A percentile compares a stretch with the other conserved stretches of the same genome.
These are phyloP conservation scores for Hybos culiciformis DNA, from an alignment of 2,888 invertebrate genomes.

Conservation along the genomic window DNA sequence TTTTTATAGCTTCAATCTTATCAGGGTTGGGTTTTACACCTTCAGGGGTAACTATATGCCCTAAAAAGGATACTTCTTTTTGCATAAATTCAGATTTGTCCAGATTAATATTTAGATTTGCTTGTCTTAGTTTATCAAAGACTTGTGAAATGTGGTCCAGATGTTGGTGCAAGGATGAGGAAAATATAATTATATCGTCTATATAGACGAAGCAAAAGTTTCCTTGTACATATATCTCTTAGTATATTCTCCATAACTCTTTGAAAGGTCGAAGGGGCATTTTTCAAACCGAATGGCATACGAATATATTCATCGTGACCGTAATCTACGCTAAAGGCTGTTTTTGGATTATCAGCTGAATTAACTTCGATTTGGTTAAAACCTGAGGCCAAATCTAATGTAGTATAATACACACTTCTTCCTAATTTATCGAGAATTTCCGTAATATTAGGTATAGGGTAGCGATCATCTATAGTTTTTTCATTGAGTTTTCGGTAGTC, in stretches of 20 bases:
- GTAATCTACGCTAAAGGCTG: too few relatives aligned
- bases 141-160: conserved; percentile 18
- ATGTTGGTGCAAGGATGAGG: conserved; percentile 9
- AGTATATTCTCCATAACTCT: conserved; percentile 16
- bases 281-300: conserved; percentile 7
- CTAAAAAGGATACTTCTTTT: conserved; percentile 21
- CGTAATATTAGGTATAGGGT: conserved; percentile 1
- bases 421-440: too few relatives aligned
- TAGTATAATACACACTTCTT: too few relatives aligned
- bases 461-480: conserved; percentile 1
- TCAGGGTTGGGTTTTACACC: conserved; percentile 19
- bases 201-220: conserved; percentile 14
- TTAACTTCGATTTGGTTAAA: too few relatives aligned
- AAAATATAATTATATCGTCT: conserved; percentile 9
- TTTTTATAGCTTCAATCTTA: conserved; percentile 12
- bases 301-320: conserved; percentile 11
- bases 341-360: too few relatives aligned
- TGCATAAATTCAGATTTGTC: conserved; percentile 19
- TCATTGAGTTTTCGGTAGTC: too few relatives aligned
- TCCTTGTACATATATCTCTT: conserved; percentile 14
- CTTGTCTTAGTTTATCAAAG: conserved; percentile 4
- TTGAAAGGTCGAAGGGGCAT: too few relatives aligned
- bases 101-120: conserved; percentile 17
- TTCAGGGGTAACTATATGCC: conserved; percentile 18
- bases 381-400: too few relatives aligned